Evolutionary conservation across 2,797 vertebrate genomes (phyloP), one percentile per base, ranked within the genome.

Genomic region (Gephyroberyx darwinii): DNA sequence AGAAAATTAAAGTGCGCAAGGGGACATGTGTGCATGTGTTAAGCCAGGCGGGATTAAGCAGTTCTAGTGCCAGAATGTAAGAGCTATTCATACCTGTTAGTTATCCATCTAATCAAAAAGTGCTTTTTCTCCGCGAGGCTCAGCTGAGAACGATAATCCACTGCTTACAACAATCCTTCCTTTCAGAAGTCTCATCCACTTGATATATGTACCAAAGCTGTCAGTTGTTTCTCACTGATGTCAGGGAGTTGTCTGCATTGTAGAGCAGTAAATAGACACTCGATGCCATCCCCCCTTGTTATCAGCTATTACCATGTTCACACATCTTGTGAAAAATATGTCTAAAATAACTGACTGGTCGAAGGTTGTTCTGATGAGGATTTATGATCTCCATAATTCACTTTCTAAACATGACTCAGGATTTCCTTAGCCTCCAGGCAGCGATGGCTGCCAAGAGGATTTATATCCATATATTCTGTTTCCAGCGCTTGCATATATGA

Each of bases 371-470:
- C 69, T 68, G 79, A 85, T 85, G 77, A 81, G 66, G 78, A 90
- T 90, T 88, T 86, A 86, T 86, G 81, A 81, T 81, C 63, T 73
- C 67, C 69, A 79, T 88, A 78, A 82, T 85, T 90, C 74, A 74
- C 70, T 78, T 80, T 86, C 67, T 76, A 71, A 82, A 84, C 77
- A 81, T 87, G 88, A 88, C 77, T 86, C 85, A 82, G 75, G 73
- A 66, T 87, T 86, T 87, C 69, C 81, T 75, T 82, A 57, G 82
- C 81, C 84, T 65, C 50, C 55, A 65, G 78, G 78, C 82, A 74
- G 57, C 50, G 77, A 22, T 6, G 52, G 9, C 83, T 71, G 82
- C 83, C 85, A 88, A 76, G 65, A 70, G 78, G 80, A 87, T 90
- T 88, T 70, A 86, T 82, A 75, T 83, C 86, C 83, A 87, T 86